Evolutionary conservation across 2,113 vertebrate species (phyloP), one percentile per base, ranked within the genome.

Genomic region (Lagopus muta): DNA sequence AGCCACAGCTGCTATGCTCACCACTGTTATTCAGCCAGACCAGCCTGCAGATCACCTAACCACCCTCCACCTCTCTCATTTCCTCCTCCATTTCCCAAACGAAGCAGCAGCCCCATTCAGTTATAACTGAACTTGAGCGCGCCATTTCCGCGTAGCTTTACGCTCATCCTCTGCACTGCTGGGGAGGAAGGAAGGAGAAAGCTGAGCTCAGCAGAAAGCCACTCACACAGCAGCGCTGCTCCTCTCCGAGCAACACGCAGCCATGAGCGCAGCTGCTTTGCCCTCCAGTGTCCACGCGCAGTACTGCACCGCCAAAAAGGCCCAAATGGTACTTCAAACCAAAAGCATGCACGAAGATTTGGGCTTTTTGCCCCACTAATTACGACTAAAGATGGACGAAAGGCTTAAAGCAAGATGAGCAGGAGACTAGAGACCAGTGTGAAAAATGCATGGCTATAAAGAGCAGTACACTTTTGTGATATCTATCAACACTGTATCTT

Each of bases 271-370:
- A 73, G 1, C 75, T 3, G 64, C 82, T 88, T 90, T 88, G 95
- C 96, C 96, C 96, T 91, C 93, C 94, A 78, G 96, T 30, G 96
- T 75, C 91, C 76, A 11, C 22, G 28, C 0, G 8, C 82, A 78
- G 93, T 72, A 91, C 18, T 55, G 2, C 95, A 95, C 5, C 80
- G 38, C 6, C 0, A 11, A 5, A 28, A 21, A 20, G 62, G 30
- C 47, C 57, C 69, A 13, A 64, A 4, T 0, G 30, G 76, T 16
- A 13, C 43, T 42, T 40, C n/a, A 10, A 7, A 24, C 5, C 2
- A n/a, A 28, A 25, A 58, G 73, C 60, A 32, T 0, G 34, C 82
- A 52, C 72, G n/a, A 60, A 43, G 54, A 74, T 71, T 55, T 8
- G 1, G 38, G 1, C 48, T 30, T 27, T 65, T 19, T 54, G 67